These are phyloP conservation scores for Ochropleura plecta DNA, from an alignment of 2,888 invertebrate species.

Conservation along the genomic window DNA sequence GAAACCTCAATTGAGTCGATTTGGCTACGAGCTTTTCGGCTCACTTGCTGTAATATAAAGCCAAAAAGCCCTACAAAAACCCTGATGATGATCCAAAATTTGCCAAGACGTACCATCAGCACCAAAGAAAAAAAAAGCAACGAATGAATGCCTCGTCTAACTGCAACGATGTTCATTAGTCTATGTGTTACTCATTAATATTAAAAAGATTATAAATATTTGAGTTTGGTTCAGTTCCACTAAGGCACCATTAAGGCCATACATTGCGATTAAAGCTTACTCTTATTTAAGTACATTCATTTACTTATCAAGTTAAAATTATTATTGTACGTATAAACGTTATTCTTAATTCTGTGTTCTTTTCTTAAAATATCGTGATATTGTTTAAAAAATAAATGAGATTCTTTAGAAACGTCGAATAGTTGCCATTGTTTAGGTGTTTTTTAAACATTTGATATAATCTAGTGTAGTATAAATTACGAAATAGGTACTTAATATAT, in stretches of 20 bases:
- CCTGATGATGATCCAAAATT: too few relatives aligned
- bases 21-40: neutral
- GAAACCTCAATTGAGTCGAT: neutral
- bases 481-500: constrained; percentile 5
- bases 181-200: constrained; percentile 44
- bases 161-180: constrained; percentile 32
- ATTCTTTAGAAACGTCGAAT: constrained; percentile 11
- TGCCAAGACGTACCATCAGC: neutral
- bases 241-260: constrained; percentile 88
- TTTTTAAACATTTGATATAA: constrained; percentile 6
- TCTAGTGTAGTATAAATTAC: neutral
- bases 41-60: neutral
- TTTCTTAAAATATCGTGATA: constrained; percentile 2
- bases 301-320: constrained; percentile 23
- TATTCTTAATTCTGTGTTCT: constrained; percentile 28
- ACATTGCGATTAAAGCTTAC: constrained; percentile 87
- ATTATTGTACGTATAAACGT: constrained; percentile 56
- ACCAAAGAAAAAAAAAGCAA: neutral
- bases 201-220: constrained; percentile 72
- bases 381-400: constrained; percentile 10
- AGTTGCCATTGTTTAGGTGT: neutral
- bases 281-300: constrained; percentile 53
- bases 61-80: neutral
- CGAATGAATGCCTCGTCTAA: constrained; percentile 32
- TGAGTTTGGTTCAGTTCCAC: constrained; percentile 88